These are phyloP conservation scores for Andrena minutula DNA, from an alignment of 2,888 invertebrate species.

Conservation along the genomic window DNA sequence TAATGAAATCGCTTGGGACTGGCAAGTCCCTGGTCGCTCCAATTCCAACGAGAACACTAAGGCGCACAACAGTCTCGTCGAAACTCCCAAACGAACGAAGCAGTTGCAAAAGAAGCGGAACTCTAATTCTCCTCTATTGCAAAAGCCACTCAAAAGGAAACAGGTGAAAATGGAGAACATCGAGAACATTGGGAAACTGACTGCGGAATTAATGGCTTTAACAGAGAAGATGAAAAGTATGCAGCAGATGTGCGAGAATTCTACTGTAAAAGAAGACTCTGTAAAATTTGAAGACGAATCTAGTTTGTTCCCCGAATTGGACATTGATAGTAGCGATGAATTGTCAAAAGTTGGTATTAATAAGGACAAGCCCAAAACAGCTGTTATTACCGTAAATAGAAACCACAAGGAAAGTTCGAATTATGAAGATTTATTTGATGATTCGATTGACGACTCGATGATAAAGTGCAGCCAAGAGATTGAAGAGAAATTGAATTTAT, in stretches of 20 bases:
- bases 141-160: constrained; percentile 74
- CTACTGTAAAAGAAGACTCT: not conserved
- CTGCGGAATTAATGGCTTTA: constrained; percentile 75
- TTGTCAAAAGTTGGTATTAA: constrained; percentile 1
- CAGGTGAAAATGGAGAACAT: constrained; percentile 71
- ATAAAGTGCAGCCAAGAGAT: constrained; percentile 78
- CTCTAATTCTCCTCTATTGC: constrained; percentile 76
- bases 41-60: constrained; percentile 26
- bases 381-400: constrained; percentile 6
- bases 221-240: constrained; percentile 69
- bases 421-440: constrained; percentile 76
- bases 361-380: constrained; percentile 4
- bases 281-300: not conserved
- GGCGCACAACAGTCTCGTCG: constrained; percentile 8
- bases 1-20: constrained; percentile 86
- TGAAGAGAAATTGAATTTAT: constrained; percentile 72
- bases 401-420: constrained; percentile 51
- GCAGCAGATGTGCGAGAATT: constrained; percentile 27
- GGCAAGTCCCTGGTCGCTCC: constrained; percentile 83
- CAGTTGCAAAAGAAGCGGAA: constrained; percentile 74
- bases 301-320: constrained; percentile 19
- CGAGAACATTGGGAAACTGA: constrained; percentile 72
- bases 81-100: constrained; percentile 74
- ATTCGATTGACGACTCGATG: constrained; percentile 77
- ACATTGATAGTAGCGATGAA: not conserved